Percentiles rank a stretch among this genome's conserved stretches.
phyloP scores from a whole-genome alignment of 2,113 vertebrate species.

The Furnarius figulus region DNA sequence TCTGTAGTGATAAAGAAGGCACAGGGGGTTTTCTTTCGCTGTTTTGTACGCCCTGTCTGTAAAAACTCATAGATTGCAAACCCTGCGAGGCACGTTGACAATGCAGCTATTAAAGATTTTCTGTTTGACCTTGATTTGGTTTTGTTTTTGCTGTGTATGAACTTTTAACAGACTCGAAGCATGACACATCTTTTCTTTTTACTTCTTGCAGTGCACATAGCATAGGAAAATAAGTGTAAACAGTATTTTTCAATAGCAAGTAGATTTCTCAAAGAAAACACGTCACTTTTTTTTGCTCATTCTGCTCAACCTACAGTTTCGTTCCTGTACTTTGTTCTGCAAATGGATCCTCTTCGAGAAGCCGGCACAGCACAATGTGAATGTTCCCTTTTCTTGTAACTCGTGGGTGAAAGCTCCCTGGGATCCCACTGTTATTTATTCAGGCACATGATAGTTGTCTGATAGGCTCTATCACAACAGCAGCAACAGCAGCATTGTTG shows the following conservation, averaged over 20 bases:
- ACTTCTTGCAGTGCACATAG: not conserved
- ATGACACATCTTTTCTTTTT: slow-evolving; percentile 24
- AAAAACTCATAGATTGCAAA: not conserved
- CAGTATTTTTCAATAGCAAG: not conserved
- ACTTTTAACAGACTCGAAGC: slow-evolving; percentile 64
- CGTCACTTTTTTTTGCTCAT: not conserved
- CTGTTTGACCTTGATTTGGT: slow-evolving; percentile 62
- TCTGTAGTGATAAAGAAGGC: not conserved
- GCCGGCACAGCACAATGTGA: not conserved
- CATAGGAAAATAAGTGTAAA: not conserved
- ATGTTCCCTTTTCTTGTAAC: slow-evolving; percentile 31
- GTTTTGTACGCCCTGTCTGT: slow-evolving; percentile 9
- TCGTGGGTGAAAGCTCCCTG: not conserved
- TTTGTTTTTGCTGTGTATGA: slow-evolving; percentile 33
- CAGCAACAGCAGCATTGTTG: not conserved
- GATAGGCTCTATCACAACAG: not conserved
- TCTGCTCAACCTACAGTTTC: not conserved
- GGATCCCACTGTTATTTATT: not conserved
- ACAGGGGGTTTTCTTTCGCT: not conserved
- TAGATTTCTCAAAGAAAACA: not conserved
- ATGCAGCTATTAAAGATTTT: slow-evolving; percentile 38
- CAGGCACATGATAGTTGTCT: not conserved
- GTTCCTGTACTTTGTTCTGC: slow-evolving; percentile 32
- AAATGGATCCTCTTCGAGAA: slow-evolving; percentile 18
- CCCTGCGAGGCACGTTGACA: not conserved